Evolutionary conservation across 2,113 vertebrate genomes (phyloP), one percentile per base, ranked within the genome.

Genomic region (Nematolebias whitei): DNA sequence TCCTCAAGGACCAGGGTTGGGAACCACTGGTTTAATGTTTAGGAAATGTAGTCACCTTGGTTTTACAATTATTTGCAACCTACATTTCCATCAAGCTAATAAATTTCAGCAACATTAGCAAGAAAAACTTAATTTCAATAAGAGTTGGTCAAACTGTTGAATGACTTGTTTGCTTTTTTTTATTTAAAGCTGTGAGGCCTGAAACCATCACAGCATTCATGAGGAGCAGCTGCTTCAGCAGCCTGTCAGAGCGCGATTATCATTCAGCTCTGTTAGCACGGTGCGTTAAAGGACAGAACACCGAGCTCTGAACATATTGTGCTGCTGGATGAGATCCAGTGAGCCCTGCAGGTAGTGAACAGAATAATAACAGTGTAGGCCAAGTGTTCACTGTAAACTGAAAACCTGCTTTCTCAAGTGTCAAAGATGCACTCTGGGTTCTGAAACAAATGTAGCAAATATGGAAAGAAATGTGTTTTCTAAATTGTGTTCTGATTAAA

Each of bases 301-400:
- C 13, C 40, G 43, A 22, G 66, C 71, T 55, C 23, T 50, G 74
- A 80, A 79, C 78, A 87, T 55, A 78, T 50, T 80, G 85, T 74
- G 18, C 47, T 55, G 65, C 61, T 85, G 80, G 75, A 65, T 19
- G 41, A 59, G 47, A 56, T 74, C 78, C 71, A 78, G 41, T 5
- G 22, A 55, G 49, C 54, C 43, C 75, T 26, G 82, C 67, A 79
- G 72, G 82, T 71, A 61, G 50, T 69, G 73, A 53, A 64, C 86
- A 53, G 68, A 84, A 80, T 79, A 77, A 78, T 76, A 81, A 74
- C 26, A 68, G 55, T 13, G 45, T 32, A 41, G 54, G 52, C 50
- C 43, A 38, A 26, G 19, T 40, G 5, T 14, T 35, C 22, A 6
- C 29, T 19, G 48, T 39, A 63, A 68, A 76, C 1, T 8, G n/a